These are phyloP conservation scores for Drosophila parthenogenetica DNA, from an alignment of 2,888 invertebrate genomes.

Conservation along the genomic window DNA sequence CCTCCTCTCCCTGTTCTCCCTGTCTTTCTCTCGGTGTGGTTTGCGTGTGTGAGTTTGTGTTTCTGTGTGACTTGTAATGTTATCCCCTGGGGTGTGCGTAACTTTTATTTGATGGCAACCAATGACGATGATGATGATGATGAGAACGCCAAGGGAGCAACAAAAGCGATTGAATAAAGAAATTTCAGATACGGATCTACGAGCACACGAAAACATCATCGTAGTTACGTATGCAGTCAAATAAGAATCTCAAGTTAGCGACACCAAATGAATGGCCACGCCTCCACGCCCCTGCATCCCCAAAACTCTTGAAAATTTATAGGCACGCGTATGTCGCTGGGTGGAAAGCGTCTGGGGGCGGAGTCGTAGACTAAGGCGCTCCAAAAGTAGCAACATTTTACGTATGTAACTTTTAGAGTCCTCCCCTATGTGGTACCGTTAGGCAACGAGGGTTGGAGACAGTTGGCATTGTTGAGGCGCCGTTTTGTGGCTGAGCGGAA, in stretches of 20 bases:
- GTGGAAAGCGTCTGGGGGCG: not conserved
- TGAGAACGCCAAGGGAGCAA: constrained; percentile 73
- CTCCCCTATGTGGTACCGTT: constrained; percentile 3
- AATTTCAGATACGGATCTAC: constrained; percentile 42
- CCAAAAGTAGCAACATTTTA: constrained; percentile 61
- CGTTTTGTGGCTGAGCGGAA: constrained; percentile 25
- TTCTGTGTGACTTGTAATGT: constrained; percentile 53
- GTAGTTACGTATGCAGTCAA: constrained; percentile 42
- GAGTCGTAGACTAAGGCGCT: constrained; percentile 11
- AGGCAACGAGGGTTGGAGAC: not conserved
- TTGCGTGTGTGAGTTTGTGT: constrained; percentile 1
- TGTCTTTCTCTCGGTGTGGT: not conserved
- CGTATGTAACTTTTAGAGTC: constrained; percentile 44
- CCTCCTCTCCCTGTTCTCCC: too few species aligned
- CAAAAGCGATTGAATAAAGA: constrained; percentile 78
- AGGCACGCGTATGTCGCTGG: constrained; percentile 61
- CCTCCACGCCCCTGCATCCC: constrained; percentile 14
- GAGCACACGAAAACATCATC: constrained; percentile 23
- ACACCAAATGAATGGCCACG: constrained; percentile 55
- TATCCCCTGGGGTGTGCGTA: constrained; percentile 77
- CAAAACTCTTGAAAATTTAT: constrained; percentile 60
- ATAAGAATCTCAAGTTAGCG: constrained; percentile 68
- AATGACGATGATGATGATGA: constrained; percentile 81
- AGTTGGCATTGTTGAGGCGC: constrained; percentile 39
- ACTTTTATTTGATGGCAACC: constrained; percentile 81